These are phyloP conservation scores for Coremacera marginata DNA, from an alignment of 2,888 invertebrate genomes.

Conservation along the genomic window DNA sequence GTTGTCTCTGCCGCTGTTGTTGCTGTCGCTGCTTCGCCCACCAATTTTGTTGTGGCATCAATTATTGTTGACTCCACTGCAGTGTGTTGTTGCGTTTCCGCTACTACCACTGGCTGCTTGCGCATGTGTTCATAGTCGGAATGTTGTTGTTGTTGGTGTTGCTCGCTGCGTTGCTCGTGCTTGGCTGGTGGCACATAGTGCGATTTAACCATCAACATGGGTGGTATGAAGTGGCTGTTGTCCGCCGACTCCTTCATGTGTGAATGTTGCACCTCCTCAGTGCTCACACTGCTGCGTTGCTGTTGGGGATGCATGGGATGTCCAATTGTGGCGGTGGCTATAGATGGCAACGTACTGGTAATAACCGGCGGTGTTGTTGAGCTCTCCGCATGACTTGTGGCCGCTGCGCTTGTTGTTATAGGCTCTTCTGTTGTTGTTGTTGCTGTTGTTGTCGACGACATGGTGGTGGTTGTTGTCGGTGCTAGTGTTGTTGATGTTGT, in stretches of 20 bases:
- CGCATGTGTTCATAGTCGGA: conserved; percentile 29
- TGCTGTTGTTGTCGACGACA: conserved; percentile 42
- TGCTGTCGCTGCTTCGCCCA: background rate
- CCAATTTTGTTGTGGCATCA: background rate
- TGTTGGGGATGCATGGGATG: conserved; percentile 67
- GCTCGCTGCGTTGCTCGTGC: conserved; percentile 49
- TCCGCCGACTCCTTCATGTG: conserved; percentile 65
- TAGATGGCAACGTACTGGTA: conserved; percentile 31
- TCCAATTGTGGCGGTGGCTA: conserved; percentile 55
- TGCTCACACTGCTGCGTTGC: conserved; percentile 46
- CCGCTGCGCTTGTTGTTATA: background rate
- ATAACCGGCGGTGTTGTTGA: background rate
- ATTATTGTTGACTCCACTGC: conserved; percentile 20
- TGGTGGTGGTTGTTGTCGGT: conserved; percentile 18
- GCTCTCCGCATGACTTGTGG: background rate
- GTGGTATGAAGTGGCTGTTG: conserved; percentile 68
- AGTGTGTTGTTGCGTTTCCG: conserved; percentile 35
- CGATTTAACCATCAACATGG: conserved; percentile 69
- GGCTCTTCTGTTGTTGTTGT: conserved; percentile 43
- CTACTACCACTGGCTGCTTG: conserved; percentile 7
- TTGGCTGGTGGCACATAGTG: conserved; percentile 67
- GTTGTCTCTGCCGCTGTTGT: conserved; percentile 41
- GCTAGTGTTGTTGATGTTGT: conserved; percentile 24
- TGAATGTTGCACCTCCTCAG: conserved; percentile 56
- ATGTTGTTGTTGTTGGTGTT: conserved; percentile 28